Percentiles rank a stretch among this genome's conserved stretches.
Conservation (phyloP, 2,797 vertebrate species). For the Hippopotamyrus pictus region DNA sequence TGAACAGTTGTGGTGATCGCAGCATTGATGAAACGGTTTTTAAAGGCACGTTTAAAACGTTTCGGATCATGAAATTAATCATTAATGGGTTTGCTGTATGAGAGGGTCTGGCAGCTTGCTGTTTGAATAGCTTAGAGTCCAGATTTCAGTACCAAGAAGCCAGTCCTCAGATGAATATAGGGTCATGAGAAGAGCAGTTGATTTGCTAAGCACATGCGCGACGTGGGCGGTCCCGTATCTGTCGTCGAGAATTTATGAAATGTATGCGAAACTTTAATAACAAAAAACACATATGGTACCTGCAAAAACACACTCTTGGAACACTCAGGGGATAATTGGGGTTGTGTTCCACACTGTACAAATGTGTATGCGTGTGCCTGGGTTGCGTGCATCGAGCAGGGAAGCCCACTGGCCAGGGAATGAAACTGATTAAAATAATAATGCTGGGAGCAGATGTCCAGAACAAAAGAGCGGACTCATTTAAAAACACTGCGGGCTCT, state of each 20-base stretch:
- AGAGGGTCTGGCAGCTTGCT: background rate
- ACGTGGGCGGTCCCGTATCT: constrained; percentile 19
- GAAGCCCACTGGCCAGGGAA: constrained; percentile 22
- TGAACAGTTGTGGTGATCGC: background rate
- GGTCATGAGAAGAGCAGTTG: constrained; percentile 26
- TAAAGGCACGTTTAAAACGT: background rate
- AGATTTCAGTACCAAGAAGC: background rate
- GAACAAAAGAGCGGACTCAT: constrained; percentile 42
- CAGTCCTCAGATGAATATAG: background rate
- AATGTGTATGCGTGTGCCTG: background rate
- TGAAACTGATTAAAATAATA: constrained; percentile 48
- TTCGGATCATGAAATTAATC: background rate
- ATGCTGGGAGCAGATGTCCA: constrained; percentile 47
- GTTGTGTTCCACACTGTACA: background rate
- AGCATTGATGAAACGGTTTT: background rate
- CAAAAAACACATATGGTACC: background rate
- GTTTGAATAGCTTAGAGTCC: background rate
- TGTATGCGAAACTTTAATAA: background rate
- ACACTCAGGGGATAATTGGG: constrained; percentile 1
- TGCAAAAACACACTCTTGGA: background rate
- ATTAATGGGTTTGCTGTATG: background rate
- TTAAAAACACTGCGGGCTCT: constrained; percentile 17
- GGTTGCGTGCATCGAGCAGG: constrained; percentile 14
- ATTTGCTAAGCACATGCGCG: constrained; percentile 31
- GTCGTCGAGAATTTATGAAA: background rate